Evolutionary conservation across 1,140 invertebrate species (phyloP), one percentile per base, ranked within the genome.

Genomic region (Drosophila fuyamai): DNA sequence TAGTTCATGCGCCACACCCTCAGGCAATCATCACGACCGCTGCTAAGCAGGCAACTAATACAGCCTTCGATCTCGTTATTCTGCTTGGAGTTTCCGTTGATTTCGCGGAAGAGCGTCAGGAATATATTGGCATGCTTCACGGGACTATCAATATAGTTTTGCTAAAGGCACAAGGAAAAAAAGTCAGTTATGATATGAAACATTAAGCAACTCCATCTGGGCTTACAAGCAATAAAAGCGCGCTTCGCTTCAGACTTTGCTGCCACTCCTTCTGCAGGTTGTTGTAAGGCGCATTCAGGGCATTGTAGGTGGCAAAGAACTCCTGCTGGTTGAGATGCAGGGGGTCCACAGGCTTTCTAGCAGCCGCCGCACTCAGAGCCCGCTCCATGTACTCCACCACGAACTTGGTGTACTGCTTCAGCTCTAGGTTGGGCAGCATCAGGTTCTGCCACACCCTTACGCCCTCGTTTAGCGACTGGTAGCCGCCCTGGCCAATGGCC

Each of bases 401-500:
- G 91, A 95, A 96, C 65, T 94, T 94, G 7, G 95, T 94, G 75
- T 97, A 96, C 77, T 94, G 94, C 91, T 95, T 96, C 73, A 95
- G 90, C 74, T 96, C 95, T 16, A 97, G 93, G 80, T 96, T 93
- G 0, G 96, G 96, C 32, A 96, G 93, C 95, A 97, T 97, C 10
- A 97, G 92, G 67, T 97, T 96, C 88, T 96, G 94, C 96, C 97
- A 97, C 4, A 96, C 95, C 94, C 95, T 95, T n/a, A 97, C 93
- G 44, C 96, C 97, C 79, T 95, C 94, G 35, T 92, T 92, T 16
- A 97, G 93, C 82, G 96, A 94, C 63, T 93, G 94, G 47, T 93
- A 92, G 0, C 96, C 96, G 53, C 95, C 95, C 92, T 97, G 96
- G 0, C 96, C 96, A 51, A 97, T 93, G 8, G 95, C 95, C 97